These are phyloP conservation scores for Nomada ruficornis DNA, from an alignment of 2,888 invertebrate species.

Conservation along the genomic window DNA sequence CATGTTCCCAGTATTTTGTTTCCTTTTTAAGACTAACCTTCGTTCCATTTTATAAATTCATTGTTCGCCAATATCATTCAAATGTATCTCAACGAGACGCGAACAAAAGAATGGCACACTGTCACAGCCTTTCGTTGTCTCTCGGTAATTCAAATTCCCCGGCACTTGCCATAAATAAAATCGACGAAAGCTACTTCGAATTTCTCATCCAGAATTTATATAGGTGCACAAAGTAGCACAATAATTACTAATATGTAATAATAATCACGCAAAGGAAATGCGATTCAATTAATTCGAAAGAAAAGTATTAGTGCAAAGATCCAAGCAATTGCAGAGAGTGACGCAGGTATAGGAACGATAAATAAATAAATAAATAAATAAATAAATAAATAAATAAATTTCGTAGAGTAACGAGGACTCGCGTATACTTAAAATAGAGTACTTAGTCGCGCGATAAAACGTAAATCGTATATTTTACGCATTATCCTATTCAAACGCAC, in stretches of 20 bases:
- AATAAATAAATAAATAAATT: background rate
- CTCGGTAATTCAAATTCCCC: background rate
- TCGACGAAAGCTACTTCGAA: no score
- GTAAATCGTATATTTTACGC: background rate
- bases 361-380: background rate
- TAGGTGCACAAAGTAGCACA: background rate
- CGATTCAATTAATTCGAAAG: background rate
- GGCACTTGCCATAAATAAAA: no score
- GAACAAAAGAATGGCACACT: background rate
- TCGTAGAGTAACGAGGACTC: constrained; percentile 1
- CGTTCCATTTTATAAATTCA: constrained; percentile 5
- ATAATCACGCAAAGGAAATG: no score
- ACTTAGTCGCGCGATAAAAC: constrained; percentile 34
- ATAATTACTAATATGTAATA: background rate
- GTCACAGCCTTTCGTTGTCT: background rate
- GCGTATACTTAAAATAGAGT: constrained; percentile 24
- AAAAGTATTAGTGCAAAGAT: background rate
- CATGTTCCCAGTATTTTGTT: no score
- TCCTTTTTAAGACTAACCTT: background rate
- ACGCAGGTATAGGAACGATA: background rate
- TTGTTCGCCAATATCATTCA: background rate
- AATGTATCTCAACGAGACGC: background rate
- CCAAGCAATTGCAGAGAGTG: background rate
- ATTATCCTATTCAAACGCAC: constrained; percentile 18
- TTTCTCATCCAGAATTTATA: background rate